Evolutionary conservation across 1,140 invertebrate species (phyloP).

Genomic region (Cotesia chilonis): DNA sequence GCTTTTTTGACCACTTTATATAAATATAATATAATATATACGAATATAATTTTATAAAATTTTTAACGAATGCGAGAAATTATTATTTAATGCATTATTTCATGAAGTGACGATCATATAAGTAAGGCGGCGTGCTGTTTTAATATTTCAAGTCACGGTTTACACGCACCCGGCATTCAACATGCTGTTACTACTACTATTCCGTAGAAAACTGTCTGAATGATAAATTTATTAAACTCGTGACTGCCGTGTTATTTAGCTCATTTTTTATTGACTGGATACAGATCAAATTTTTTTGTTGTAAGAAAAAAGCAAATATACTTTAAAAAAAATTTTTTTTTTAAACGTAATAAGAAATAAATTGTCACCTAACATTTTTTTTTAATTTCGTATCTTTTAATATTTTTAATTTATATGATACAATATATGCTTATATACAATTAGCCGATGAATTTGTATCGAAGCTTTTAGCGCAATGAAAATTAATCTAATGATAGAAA

Average conservation of each 20-base stretch:
- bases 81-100: background rate
- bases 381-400: too few species aligned
- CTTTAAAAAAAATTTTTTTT: too few species aligned
- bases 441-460: too few species aligned
- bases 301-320: too few species aligned
- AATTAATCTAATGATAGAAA: background rate
- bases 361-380: too few species aligned
- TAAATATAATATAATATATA: too few species aligned
- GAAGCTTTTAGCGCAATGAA: background rate
- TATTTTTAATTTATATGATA: too few species aligned
- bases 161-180: slow-evolving; percentile 4
- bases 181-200: background rate
- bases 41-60: background rate
- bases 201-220: slow-evolving; percentile 19
- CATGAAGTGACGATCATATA: background rate
- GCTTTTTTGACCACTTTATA: too few species aligned
- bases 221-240: slow-evolving; percentile 27
- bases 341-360: too few species aligned
- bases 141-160: slow-evolving; percentile 25
- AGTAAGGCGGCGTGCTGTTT: background rate
- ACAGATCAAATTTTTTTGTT: background rate
- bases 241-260: slow-evolving; percentile 24
- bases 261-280: background rate
- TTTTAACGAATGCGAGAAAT: background rate
- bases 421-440: too few species aligned